Conservation (phyloP, 2,113 vertebrate species). For the Amblyornis subalaris region DNA sequence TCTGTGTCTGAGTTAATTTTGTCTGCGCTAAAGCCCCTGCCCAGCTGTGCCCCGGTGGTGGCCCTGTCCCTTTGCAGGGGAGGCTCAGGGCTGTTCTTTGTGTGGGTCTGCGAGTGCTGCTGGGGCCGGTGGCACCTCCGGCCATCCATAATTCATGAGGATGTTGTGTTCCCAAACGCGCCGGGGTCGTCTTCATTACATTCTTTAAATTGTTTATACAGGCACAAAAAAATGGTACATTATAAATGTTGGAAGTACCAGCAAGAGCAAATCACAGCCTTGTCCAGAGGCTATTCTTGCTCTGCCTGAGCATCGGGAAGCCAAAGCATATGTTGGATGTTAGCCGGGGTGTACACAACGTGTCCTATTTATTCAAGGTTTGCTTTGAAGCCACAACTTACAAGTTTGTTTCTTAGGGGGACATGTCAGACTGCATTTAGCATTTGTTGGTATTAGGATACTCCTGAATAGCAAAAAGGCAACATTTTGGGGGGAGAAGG, state of each 20-base stretch:
- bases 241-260: constrained; percentile 62
- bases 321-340: constrained; percentile 97
- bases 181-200: constrained; percentile 25
- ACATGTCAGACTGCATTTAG: constrained; percentile 99
- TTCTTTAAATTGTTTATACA: constrained; percentile 19
- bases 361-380: constrained; percentile 98
- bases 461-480: constrained; percentile 90
- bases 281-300: constrained; percentile 84
- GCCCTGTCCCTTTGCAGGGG: not conserved
- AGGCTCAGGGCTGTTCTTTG: not conserved
- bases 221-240: not conserved
- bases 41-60: not conserved
- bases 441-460: constrained; percentile 86
- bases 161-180: not conserved
- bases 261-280: constrained; percentile 73
- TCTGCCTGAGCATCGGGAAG: constrained; percentile 84
- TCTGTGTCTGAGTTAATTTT: accelerated
- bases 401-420: constrained; percentile 98
- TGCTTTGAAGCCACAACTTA: constrained; percentile 88
- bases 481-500: constrained; percentile 77
- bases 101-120: not conserved
- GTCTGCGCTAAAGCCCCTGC: accelerated
- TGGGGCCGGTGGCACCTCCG: not conserved
- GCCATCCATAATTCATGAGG: not conserved
- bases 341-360: constrained; percentile 93